phyloP scores from a whole-genome alignment of 2,888 invertebrate species.

The Phyto melanocephala region DNA sequence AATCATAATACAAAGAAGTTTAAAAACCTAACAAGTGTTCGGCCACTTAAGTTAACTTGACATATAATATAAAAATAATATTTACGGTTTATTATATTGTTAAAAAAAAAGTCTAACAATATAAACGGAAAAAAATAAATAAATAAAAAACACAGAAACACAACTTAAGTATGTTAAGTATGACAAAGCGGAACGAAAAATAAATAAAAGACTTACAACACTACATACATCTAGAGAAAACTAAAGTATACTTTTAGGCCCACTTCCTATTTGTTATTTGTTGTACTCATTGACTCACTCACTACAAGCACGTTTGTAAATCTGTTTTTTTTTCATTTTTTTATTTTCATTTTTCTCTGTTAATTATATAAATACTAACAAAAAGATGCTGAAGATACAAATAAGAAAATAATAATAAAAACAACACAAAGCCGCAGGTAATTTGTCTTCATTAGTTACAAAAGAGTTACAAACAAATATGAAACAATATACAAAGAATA shows the following conservation, averaged over 20 bases:
- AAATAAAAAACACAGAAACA: conserved; percentile 21
- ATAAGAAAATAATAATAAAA: background rate
- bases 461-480: conserved; percentile 42
- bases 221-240: conserved; percentile 1
- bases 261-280: conserved; percentile 60
- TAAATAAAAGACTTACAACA: conserved; percentile 44
- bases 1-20: conserved; percentile 18
- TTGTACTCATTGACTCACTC: conserved; percentile 2
- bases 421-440: conserved; percentile 64
- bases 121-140: background rate
- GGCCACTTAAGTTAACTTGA: conserved; percentile 57
- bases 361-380: conserved; percentile 64
- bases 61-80: conserved; percentile 65
- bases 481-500: background rate
- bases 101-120: conserved; percentile 37
- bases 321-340: background rate
- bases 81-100: conserved; percentile 62
- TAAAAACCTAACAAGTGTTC: conserved; percentile 51
- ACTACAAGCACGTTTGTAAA: conserved; percentile 52
- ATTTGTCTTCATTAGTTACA: conserved; percentile 65
- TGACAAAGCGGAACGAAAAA: conserved; percentile 56
- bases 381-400: conserved; percentile 19
- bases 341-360: conserved; percentile 25
- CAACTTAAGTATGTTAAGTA: conserved; percentile 64
- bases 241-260: conserved; percentile 58